Evolutionary conservation across 92 coral and sea anemone genomes (phyloP), one percentile per base, ranked within the genome.

Genomic region (Parazoanthus darwini): DNA sequence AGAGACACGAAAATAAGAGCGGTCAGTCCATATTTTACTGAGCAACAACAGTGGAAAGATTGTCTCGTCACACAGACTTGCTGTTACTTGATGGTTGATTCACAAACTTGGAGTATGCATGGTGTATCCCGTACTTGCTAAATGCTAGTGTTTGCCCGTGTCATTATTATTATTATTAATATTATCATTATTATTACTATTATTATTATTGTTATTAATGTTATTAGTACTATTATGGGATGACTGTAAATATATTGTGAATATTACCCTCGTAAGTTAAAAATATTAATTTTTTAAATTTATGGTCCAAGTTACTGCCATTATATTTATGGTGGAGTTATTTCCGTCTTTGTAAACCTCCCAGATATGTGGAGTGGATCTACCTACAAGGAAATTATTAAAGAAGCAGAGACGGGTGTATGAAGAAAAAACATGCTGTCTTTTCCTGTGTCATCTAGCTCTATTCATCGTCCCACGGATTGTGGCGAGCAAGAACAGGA

Each of bases 1-100:
- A 79, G 59, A 79, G 87, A 86, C n/a, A 20, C 68, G 89, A 88
- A 39, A 85, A 89, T 89, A 74, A 86, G 88, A 91, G 87, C 46
- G 8, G 78, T 68, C 10, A 48, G 73, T 67, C 77, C 18, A 67
- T 68, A 67, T 82, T 82, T 82, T 54, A 16, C 36, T 25, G 86
- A 43, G 72, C 78, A 23, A 18, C 15, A 35, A 13, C 18, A 11
- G 76, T n/a, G 16, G 36, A 22, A 82, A 51, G 58, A 51, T 51
- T 51, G 14, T 51, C 14, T 16, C 58, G 58, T 51, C 16, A 13
- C 14, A 54, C 59, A 11, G 59, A 54, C 59, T 18, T 26, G 68
- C 70, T 50, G 9, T 50, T 79, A 79, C 26, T 50, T 16, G 51
- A 13, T 79, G n/a, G 16, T 79, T 50, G 43, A 79, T 51, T n/a